These are phyloP conservation scores for Idaea aversata DNA, from an alignment of 2,888 invertebrate genomes.

Conservation along the genomic window DNA sequence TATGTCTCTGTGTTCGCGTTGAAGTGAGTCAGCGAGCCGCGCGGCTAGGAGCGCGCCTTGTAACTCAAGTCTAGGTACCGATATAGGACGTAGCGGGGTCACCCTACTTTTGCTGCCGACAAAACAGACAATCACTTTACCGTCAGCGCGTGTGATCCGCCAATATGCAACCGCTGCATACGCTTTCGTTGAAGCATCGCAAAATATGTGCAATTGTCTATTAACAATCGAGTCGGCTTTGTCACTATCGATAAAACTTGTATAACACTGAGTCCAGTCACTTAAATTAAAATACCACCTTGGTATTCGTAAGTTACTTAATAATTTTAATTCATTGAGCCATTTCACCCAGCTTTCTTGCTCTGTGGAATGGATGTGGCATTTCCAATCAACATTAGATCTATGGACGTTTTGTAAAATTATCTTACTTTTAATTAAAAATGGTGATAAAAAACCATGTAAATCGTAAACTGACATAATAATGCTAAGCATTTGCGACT, in stretches of 20 bases:
- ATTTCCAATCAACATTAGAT: constrained; percentile 17
- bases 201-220: constrained; percentile 14
- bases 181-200: constrained; percentile 12
- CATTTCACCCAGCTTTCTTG: constrained; percentile 8
- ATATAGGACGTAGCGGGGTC: background rate
- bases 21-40: constrained; percentile 7
- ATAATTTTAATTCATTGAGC: constrained; percentile 7
- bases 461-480: constrained; percentile 27
- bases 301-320: constrained; percentile 10
- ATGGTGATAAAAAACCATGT: constrained; percentile 24
- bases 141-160: background rate
- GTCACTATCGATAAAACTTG: background rate
- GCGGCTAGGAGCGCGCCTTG: constrained; percentile 10
- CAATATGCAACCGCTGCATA: constrained; percentile 9
- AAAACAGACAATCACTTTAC: constrained; percentile 6
- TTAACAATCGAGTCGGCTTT: background rate
- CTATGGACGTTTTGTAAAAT: constrained; percentile 24
- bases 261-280: background rate
- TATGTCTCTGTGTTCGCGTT: constrained; percentile 10
- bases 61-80: constrained; percentile 10
- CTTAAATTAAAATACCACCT: constrained; percentile 6
- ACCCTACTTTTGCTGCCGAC: constrained; percentile 14
- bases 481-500: constrained; percentile 19
- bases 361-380: background rate
- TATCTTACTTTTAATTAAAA: constrained; percentile 25